These are phyloP conservation scores for Diorhabda elongata DNA, from an alignment of 1,140 invertebrate genomes.

Conservation along the genomic window DNA sequence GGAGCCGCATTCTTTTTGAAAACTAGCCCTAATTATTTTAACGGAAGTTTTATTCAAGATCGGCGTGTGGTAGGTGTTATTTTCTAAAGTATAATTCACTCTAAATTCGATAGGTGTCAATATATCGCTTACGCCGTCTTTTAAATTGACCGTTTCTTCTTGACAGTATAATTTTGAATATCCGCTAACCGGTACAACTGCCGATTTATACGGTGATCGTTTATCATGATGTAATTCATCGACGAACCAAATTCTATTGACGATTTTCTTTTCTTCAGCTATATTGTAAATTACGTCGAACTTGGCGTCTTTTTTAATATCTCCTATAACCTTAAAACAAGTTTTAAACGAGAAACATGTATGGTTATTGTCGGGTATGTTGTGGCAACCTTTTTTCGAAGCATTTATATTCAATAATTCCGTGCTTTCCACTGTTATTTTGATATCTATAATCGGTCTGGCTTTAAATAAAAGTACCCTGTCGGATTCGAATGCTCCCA, in stretches of 20 bases:
- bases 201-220: conserved; percentile 17
- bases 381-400: conserved; percentile 64
- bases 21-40: conserved; percentile 76
- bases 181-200: conserved; percentile 21
- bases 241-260: conserved; percentile 76
- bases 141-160: conserved; percentile 73
- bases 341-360: conserved; percentile 87
- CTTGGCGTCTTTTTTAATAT: conserved; percentile 19
- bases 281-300: conserved; percentile 35
- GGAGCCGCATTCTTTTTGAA: conserved; percentile 88
- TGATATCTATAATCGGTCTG: conserved; percentile 82
- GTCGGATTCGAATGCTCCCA: conserved; percentile 83
- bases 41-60: conserved; percentile 85
- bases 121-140: conserved; percentile 79
- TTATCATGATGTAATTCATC: conserved; percentile 33
- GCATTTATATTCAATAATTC: conserved; percentile 77
- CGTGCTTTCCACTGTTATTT: conserved; percentile 55
- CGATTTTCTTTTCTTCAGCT: conserved; percentile 29
- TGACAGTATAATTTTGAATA: conserved; percentile 55
- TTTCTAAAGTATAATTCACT: conserved; percentile 76
- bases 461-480: conserved; percentile 69
- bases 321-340: conserved; percentile 71
- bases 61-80: conserved; percentile 71
- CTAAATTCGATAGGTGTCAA: conserved; percentile 81
- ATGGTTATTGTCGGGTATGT: conserved; percentile 60